phyloP scores from a whole-genome alignment of 2,113 vertebrate genomes.

The Gadus chalcogrammus region DNA sequence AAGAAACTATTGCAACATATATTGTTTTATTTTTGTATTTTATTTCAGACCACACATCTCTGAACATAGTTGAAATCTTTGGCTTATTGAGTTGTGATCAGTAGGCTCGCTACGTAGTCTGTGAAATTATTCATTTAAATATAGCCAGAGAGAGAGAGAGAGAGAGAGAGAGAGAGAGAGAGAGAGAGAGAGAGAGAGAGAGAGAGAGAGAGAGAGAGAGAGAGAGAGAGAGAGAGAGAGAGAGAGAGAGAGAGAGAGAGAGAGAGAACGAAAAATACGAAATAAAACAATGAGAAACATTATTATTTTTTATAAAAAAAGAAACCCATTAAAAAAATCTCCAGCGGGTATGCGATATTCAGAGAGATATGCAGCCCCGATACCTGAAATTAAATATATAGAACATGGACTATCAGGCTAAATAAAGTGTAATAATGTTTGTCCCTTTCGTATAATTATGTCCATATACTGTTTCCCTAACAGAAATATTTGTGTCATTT shows the following conservation, averaged over 20 bases:
- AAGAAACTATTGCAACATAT: constrained; percentile 20
- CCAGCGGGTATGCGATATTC: constrained; percentile 80
- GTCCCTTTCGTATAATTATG: constrained; percentile 81
- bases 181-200: constrained; percentile 43
- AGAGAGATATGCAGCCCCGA: constrained; percentile 70
- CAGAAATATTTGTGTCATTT: constrained; percentile 70
- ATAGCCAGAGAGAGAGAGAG: constrained; percentile 8
- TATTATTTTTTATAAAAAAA: constrained; percentile 55
- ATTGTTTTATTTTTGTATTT: constrained; percentile 70
- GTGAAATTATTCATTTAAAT: constrained; percentile 67
- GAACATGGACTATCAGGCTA: constrained; percentile 94
- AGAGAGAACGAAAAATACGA: constrained; percentile 56
- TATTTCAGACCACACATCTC: constrained; percentile 95
- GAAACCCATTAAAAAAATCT: constrained; percentile 68
- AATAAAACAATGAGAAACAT: constrained; percentile 32
- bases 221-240: constrained; percentile 45
- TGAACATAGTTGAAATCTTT: constrained; percentile 99
- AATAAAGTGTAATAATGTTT: constrained; percentile 82
- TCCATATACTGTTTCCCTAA: constrained; percentile 88
- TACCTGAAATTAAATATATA: constrained; percentile 98
- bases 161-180: constrained; percentile 43
- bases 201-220: constrained; percentile 31
- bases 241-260: constrained; percentile 37
- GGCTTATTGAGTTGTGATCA: constrained; percentile 77
- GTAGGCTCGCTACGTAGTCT: constrained; percentile 62